Percentiles rank a stretch among this genome's conserved stretches.
These are phyloP conservation scores for Epinephelus coioides DNA, from an alignment of 2,797 vertebrate genomes.

Conservation along the genomic window DNA sequence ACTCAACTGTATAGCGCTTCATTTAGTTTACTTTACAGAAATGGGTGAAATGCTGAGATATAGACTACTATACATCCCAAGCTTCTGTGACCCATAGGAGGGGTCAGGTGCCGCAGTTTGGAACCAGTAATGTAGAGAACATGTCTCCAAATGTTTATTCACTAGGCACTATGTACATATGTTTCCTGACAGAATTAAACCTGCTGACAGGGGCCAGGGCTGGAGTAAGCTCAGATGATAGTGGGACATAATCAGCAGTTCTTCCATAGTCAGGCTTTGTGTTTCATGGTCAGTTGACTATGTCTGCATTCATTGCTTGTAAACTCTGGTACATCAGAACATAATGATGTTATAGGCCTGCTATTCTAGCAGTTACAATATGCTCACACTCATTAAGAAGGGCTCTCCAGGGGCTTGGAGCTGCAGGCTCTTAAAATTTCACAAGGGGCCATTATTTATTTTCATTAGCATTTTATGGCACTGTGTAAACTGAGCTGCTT, in stretches of 20 bases:
- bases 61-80: no score
- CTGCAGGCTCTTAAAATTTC: slow-evolving; percentile 46
- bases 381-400: slow-evolving; percentile 44
- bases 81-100: no score
- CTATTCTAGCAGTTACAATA: slow-evolving; percentile 52
- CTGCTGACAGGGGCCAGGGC: not conserved
- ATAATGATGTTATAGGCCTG: slow-evolving; percentile 60
- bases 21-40: no score
- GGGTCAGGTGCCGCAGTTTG: no score
- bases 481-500: slow-evolving; percentile 14
- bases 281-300: slow-evolving; percentile 6
- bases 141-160: not conserved
- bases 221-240: not conserved
- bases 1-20: no score
- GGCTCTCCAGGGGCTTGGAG: slow-evolving; percentile 21
- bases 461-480: slow-evolving; percentile 20
- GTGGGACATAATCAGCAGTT: not conserved
- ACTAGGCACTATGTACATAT: not conserved
- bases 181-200: not conserved
- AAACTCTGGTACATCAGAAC: slow-evolving; percentile 40
- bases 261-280: not conserved
- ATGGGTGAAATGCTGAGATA: no score
- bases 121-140: not conserved
- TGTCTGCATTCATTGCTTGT: slow-evolving; percentile 8
- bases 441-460: slow-evolving; percentile 34